Base-by-base conservation (phyloP, 2,888 invertebrate genomes). In the Spisula subtruncata region DNA sequence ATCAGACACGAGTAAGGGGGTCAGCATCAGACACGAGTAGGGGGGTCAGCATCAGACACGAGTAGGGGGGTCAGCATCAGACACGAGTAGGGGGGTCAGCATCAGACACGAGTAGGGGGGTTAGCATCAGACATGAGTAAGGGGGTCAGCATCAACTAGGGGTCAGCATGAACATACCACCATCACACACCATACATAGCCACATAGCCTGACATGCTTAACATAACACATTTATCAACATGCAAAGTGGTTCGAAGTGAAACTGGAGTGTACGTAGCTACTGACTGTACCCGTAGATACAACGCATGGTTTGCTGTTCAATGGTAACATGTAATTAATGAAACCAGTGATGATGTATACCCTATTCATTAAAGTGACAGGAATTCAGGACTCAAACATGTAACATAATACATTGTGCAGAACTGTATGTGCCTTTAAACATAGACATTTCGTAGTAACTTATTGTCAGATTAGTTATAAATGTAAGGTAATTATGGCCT, bases 81-180 rank as follows among this genome's bases (percentile, higher is more conserved):
- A 48, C 35, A 48, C 71, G 56, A 83, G n/a, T 46, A 18, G 8
- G 29, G 41, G 0, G 54, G n/a, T n/a, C n/a, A 56, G 81, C 48
- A 80, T 66, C 12, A 56, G 66, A 48, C 35, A 48, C 71, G 56
- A 83, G n/a, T 46, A 18, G 8, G 29, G 41, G 0, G 54, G n/a
- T n/a, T n/a, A 56, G 81, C 48, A 80, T 66, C 12, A 56, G 66
- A 48, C 35, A 48, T 83, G 56, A 83, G n/a, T 46, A 18, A 12
- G 29, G 41, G 0, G 54, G 18, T 56, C 56, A 20, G 25, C 81
- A 80, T 41, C 20, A 20, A 81, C 35, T 41, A 48, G 41, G 6
- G 35, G 20, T 66, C 60, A 4, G 32, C 82, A 81, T 48, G n/a
- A 8, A n/a, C n/a, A 66, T 25, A 25, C n/a, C 25, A 66, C 8